Evolutionary conservation across 1,140 invertebrate genomes (phyloP).

Genomic region (Bombus sylvicola): DNA sequence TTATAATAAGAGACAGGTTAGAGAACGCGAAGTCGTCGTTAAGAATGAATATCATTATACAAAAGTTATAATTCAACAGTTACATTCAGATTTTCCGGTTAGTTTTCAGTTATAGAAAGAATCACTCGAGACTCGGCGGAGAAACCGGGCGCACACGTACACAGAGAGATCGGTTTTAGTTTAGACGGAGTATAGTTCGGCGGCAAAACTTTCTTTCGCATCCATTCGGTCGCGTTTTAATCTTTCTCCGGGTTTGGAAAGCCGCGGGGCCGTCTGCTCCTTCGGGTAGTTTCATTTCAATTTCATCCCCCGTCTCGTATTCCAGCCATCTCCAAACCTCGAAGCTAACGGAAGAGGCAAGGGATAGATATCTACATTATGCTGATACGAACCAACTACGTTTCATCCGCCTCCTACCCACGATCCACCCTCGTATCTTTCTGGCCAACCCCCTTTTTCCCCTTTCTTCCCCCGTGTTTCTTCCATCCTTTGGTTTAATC

Average conservation of each 20-base stretch:
- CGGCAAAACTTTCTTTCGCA: constrained; percentile 73
- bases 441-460: not conserved
- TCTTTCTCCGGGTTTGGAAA: constrained; percentile 76
- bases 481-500: constrained; percentile 23
- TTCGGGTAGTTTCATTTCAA: constrained; percentile 80
- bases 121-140: constrained; percentile 10
- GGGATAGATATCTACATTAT: constrained; percentile 78
- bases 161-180: constrained; percentile 64
- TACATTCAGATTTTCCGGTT: constrained; percentile 16
- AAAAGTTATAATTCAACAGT: constrained; percentile 12
- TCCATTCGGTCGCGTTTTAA: constrained; percentile 76
- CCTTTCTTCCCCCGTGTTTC: not conserved
- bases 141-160: constrained; percentile 51
- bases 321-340: constrained; percentile 56
- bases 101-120: constrained; percentile 34
- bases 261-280: constrained; percentile 76
- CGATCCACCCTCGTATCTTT: constrained; percentile 23
- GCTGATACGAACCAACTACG: constrained; percentile 77
- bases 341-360: constrained; percentile 73
- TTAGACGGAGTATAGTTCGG: constrained; percentile 65
- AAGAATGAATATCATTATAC: not conserved
- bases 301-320: constrained; percentile 64
- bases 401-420: constrained; percentile 57
- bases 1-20: not conserved
- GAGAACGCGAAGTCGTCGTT: too few relatives aligned